Percentiles rank a stretch among this genome's conserved stretches.
phyloP scores from a whole-genome alignment of 2,113 vertebrate genomes.

The Desmodus rotundus region DNA sequence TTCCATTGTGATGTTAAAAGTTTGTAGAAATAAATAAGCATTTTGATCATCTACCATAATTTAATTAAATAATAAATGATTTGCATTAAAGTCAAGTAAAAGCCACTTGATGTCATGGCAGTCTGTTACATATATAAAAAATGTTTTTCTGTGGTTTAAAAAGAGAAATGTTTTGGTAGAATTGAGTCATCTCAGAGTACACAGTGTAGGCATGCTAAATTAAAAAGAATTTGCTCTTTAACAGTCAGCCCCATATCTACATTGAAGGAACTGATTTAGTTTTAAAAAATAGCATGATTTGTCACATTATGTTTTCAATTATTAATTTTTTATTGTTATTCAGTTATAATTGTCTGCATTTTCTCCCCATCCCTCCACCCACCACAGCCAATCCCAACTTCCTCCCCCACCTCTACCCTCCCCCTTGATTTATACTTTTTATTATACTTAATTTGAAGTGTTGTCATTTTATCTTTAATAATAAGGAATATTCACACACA shows the following conservation, averaged over 20 bases:
- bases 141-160: background rate
- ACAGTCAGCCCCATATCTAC: background rate
- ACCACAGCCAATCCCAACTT: no score
- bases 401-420: no score
- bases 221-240: background rate
- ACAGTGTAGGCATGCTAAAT: background rate
- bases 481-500: background rate
- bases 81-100: background rate
- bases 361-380: no score
- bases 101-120: background rate
- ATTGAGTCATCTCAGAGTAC: background rate
- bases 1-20: background rate
- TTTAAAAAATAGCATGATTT: constrained; percentile 1
- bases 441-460: background rate
- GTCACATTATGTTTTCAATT: background rate
- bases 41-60: background rate
- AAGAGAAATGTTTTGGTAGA: background rate
- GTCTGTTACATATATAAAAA: background rate
- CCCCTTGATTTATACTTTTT: background rate
- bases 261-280: background rate
- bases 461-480: background rate
- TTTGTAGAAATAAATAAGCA: background rate
- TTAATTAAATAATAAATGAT: background rate
- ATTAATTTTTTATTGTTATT: no score
- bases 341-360: no score